Conservation (phyloP, 2,113 vertebrate species). For the Agapornis roseicollis region DNA sequence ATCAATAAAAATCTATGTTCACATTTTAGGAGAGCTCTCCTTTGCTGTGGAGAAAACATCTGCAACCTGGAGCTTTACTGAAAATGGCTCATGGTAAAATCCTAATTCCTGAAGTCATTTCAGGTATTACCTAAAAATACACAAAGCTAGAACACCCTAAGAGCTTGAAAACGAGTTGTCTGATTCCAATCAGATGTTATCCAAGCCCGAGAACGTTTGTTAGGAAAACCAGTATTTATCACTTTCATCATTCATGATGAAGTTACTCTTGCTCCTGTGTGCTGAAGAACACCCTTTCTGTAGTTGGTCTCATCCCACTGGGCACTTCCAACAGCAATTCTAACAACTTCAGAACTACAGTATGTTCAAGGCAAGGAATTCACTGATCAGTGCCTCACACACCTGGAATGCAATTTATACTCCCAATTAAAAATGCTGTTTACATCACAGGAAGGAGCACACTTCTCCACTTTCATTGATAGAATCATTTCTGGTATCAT, state of each 20-base stretch:
- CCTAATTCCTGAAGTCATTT: not conserved
- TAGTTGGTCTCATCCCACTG: not conserved
- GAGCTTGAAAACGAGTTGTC: not conserved
- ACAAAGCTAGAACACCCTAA: not conserved
- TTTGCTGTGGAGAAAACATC: not conserved
- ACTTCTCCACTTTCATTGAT: fast-evolving
- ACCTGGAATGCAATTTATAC: no score
- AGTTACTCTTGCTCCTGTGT: not conserved
- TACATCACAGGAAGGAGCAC: not conserved
- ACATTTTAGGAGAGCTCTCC: not conserved
- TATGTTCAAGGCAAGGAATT: not conserved
- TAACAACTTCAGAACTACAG: not conserved
- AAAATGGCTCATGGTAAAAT: not conserved
- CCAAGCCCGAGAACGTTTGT: not conserved
- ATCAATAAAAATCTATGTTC: not conserved
- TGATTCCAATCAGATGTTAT: not conserved
- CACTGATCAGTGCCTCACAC: not conserved
- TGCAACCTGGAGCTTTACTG: not conserved
- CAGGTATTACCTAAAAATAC: not conserved
- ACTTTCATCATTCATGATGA: not conserved
- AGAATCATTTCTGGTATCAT: not conserved
- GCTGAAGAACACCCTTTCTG: not conserved
- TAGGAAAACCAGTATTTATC: not conserved
- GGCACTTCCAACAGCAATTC: not conserved
- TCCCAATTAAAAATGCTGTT: no score